A percentile compares a stretch with the other conserved stretches of the same genome.
Evolutionary conservation across 2,797 vertebrate genomes (phyloP).

Genomic region (Pangasius krempfi): DNA sequence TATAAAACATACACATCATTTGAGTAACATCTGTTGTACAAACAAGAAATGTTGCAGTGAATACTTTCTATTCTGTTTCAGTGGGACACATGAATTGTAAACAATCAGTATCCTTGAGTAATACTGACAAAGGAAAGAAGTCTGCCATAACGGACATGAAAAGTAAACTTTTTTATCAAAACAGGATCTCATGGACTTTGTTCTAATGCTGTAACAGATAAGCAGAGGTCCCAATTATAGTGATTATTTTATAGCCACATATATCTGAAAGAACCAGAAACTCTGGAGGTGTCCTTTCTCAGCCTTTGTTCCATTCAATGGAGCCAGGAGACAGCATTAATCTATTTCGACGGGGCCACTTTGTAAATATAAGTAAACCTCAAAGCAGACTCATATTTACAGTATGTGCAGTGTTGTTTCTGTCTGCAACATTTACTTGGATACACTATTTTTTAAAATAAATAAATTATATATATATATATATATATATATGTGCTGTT

Average conservation of each 20-base stretch:
- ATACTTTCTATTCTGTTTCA: conserved; percentile 78
- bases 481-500: conserved; percentile 52
- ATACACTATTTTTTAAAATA: conserved; percentile 69
- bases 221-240: conserved; percentile 56
- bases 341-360: conserved; percentile 75
- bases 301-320: conserved; percentile 75
- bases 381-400: conserved; percentile 87
- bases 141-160: conserved; percentile 87
- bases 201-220: conserved; percentile 70
- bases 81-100: conserved; percentile 80
- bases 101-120: conserved; percentile 81
- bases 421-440: conserved; percentile 69
- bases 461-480: conserved; percentile 62
- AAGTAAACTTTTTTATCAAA: conserved; percentile 87
- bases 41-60: conserved; percentile 84
- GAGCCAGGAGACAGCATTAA: conserved; percentile 64
- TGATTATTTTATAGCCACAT: conserved; percentile 47
- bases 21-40: conserved; percentile 85
- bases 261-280: conserved; percentile 58
- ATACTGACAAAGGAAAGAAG: conserved; percentile 84
- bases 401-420: conserved; percentile 68
- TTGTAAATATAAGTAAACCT: conserved; percentile 66
- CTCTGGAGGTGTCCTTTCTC: conserved; percentile 65
- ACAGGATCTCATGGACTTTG: conserved; percentile 85
- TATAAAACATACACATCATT: conserved; percentile 87